phyloP scores from a whole-genome alignment of 2,113 vertebrate species.

The Phainopepla nitens region DNA sequence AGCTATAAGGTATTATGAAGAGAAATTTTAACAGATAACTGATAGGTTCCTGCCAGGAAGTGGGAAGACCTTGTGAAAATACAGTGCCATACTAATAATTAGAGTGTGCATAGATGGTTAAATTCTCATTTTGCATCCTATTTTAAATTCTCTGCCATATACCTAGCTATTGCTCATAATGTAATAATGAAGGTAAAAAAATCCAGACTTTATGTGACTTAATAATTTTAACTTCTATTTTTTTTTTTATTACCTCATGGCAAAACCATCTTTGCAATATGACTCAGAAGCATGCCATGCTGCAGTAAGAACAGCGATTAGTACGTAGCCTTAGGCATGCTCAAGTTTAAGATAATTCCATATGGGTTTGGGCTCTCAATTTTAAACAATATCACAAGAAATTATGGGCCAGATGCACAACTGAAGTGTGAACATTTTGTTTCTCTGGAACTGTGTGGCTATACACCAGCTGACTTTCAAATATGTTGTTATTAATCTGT shows the following conservation, averaged over 20 bases:
- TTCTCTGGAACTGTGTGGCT: neutral
- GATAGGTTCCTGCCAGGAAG: neutral
- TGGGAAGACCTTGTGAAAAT: neutral
- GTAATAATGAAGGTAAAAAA: neutral
- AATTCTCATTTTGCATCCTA: neutral
- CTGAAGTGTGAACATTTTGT: slow-evolving; percentile 2
- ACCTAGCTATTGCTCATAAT: neutral
- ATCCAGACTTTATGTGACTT: neutral
- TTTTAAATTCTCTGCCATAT: neutral
- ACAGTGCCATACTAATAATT: neutral
- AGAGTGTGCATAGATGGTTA: neutral
- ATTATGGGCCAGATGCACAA: neutral
- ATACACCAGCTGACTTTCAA: slow-evolving; percentile 15
- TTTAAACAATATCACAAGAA: neutral
- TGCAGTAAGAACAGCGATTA: neutral
- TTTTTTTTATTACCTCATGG: neutral
- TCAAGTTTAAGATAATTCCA: neutral
- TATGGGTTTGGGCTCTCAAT: neutral
- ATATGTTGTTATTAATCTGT: slow-evolving; percentile 25
- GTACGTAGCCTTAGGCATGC: neutral
- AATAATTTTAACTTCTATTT: neutral
- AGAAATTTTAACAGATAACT: neutral
- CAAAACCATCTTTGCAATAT: neutral
- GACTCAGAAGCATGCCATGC: neutral
- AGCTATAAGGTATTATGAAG: neutral